Conservation (phyloP, 35 echinoderm and acorn worm species). For the Amphiura filiformis region DNA sequence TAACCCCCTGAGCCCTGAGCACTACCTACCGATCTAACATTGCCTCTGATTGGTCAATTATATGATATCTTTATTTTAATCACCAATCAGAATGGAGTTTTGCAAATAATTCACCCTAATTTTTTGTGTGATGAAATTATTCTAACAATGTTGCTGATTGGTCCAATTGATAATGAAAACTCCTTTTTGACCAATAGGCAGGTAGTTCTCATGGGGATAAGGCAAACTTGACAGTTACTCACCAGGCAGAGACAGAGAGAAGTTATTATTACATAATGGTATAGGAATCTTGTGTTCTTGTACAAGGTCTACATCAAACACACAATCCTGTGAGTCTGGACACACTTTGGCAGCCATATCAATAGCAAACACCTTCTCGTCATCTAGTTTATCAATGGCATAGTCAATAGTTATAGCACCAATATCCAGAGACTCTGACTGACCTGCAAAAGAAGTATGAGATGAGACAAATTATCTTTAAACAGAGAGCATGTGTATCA, state of each 20-base stretch:
- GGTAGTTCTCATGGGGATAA: no score
- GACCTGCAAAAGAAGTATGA: neutral
- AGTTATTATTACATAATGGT: slow-evolving; percentile 29
- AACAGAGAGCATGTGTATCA: no score
- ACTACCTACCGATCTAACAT: no score
- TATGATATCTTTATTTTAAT: no score
- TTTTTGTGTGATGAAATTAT: no score
- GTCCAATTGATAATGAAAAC: no score
- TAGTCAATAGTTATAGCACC: slow-evolving; percentile 7
- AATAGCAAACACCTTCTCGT: slow-evolving; percentile 1
- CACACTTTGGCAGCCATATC: slow-evolving; percentile 13
- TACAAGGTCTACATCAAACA: slow-evolving; percentile 31
- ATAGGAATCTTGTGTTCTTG: slow-evolving; percentile 16
- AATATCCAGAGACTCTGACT: neutral
- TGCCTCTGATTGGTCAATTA: no score
- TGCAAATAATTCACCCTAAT: no score
- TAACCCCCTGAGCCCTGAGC: no score
- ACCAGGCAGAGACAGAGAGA: slow-evolving; percentile 12
- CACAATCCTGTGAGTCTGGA: neutral
- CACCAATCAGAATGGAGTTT: no score
- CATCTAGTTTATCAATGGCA: slow-evolving; percentile 30
- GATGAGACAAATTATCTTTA: neutral
- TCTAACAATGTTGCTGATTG: no score
- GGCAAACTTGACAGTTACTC: no score
- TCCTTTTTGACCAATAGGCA: neutral